Percentiles rank a stretch among this genome's conserved stretches.
Conservation (phyloP, 2,888 invertebrate species). For the Glyphotaelius pellucidus region DNA sequence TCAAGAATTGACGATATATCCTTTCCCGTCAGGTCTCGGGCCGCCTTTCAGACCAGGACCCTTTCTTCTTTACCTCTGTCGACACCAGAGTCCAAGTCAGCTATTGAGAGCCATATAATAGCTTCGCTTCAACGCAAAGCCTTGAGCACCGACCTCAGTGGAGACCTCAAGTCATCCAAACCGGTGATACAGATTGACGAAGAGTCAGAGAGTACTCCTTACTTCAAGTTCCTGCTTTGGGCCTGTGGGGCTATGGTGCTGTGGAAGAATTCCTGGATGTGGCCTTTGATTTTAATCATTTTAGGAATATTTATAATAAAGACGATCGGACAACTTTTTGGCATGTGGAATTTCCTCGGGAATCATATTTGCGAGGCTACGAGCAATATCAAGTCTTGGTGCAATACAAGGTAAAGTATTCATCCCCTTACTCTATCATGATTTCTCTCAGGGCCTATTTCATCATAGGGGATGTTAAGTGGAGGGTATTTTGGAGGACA, state of each 20-base stretch:
- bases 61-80: slow-evolving; percentile 74
- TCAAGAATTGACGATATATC: slow-evolving; percentile 21
- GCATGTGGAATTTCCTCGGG: slow-evolving; percentile 76
- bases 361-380: slow-evolving; percentile 73
- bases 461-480: too few species aligned
- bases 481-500: too few species aligned
- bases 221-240: slow-evolving; percentile 88
- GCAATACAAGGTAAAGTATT: slow-evolving; percentile 76
- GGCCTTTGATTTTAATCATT: slow-evolving; percentile 87
- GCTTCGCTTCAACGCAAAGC: slow-evolving; percentile 73
- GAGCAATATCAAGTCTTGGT: slow-evolving; percentile 78
- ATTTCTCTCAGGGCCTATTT: too few species aligned
- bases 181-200: slow-evolving; percentile 69
- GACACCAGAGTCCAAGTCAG: slow-evolving; percentile 71
- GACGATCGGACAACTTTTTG: slow-evolving; percentile 75
- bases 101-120: slow-evolving; percentile 72
- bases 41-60: slow-evolving; percentile 73
- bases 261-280: slow-evolving; percentile 91
- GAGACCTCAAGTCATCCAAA: slow-evolving; percentile 68
- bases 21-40: slow-evolving; percentile 59
- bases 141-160: slow-evolving; percentile 67
- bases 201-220: slow-evolving; percentile 81
- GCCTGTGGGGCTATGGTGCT: slow-evolving; percentile 89
- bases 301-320: slow-evolving; percentile 83
- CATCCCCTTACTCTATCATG: slow-evolving; percentile 67